Evolutionary conservation across 2,888 invertebrate species (phyloP).

Genomic region (Crematogaster levior): DNA sequence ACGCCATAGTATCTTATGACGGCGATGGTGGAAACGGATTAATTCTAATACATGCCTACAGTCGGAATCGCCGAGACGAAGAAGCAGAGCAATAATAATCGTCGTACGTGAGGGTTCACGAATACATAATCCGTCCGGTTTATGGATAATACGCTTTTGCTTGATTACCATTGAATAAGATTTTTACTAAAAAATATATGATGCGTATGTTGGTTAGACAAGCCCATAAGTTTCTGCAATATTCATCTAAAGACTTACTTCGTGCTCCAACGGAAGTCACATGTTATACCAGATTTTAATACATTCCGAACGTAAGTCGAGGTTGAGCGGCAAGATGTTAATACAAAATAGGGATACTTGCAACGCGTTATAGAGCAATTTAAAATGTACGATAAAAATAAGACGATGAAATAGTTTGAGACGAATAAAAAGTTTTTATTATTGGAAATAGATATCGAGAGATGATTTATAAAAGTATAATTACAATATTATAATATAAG

Average conservation of each 20-base stretch:
- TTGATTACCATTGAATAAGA: slow-evolving; percentile 9
- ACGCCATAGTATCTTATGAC: slow-evolving; percentile 48
- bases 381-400: not conserved
- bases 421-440: not conserved
- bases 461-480: not conserved
- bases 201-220: not conserved
- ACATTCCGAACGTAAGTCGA: not conserved
- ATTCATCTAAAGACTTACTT: not conserved
- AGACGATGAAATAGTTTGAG: not conserved
- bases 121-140: slow-evolving; percentile 17
- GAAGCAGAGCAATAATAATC: slow-evolving; percentile 46
- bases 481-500: too few relatives aligned
- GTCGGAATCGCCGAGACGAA: slow-evolving; percentile 21
- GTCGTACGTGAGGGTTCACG: not conserved
- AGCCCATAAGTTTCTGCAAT: not conserved
- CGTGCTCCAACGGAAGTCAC: not conserved
- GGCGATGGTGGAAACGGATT: slow-evolving; percentile 62
- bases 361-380: not conserved
- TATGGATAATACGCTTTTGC: slow-evolving; percentile 1
- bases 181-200: not conserved
- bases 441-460: not conserved
- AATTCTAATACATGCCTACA: slow-evolving; percentile 52
- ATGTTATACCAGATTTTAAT: slow-evolving; percentile 12
- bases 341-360: not conserved
- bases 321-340: not conserved